Base-by-base conservation (phyloP, 2,797 vertebrate species). In the Furcifer pardalis region DNA sequence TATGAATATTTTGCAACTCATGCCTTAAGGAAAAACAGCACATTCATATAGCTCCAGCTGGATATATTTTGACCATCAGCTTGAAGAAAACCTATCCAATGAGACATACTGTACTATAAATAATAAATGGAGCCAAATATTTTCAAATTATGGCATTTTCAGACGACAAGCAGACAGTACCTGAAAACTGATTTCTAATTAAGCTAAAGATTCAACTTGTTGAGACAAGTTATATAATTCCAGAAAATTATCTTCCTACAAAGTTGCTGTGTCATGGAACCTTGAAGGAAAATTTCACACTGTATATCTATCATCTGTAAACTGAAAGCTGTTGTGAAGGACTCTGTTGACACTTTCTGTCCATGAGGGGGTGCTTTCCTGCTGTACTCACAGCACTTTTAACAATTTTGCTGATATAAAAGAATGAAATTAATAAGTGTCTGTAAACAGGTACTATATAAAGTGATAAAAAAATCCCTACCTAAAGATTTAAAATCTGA, bases 311-410 rank as follows among this genome's bases (percentile, higher is more conserved):
- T 49, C 21, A 25, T 9, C 9, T 25, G 13, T 44, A 59, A 27
- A 8, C n/a, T 25, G 46, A 42, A 66, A 13, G 23, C 15, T 23
- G 40, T n/a, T 66, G 21, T 23, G n/a, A 68, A 83, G 35, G 52
- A 30, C 15, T 37, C 25, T 63, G 35, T 32, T 40, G 12, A 19
- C 40, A 49, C 1, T 12, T 69, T 69, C 62, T 35, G 21, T 37
- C 78, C 84, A 81, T 62, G 81, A 81, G 78, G 37, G 73, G 78
- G 84, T 9, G 72, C 72, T 69, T 81, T 25, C 42, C 4, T 59
- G 52, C 72, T 44, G 40, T 9, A 25, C 69, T 37, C 46, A 56
- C 2, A 17, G 37, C 23, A 59, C 56, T 82, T 82, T 76, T 21
- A 42, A 69, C 6, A 37, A 42, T 23, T 9, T 12, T n/a, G 60